Conservation (phyloP, 2,113 vertebrate genomes). For the Halichoeres trimaculatus region DNA sequence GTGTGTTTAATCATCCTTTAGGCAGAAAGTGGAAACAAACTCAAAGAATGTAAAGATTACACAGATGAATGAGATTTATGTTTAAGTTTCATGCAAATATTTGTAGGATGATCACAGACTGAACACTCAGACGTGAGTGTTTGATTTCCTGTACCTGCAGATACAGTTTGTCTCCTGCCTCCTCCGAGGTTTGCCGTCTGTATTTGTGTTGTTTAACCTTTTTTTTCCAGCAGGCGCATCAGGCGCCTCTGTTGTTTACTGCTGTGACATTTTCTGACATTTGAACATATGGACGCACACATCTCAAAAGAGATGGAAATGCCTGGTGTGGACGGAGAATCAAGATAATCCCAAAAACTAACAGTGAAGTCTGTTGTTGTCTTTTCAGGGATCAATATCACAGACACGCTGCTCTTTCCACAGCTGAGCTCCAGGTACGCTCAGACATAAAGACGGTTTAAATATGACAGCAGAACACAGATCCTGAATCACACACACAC, state of each 20-base stretch:
- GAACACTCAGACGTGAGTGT: background rate
- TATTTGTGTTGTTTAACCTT: slow-evolving; percentile 61
- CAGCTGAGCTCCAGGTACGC: slow-evolving; percentile 61
- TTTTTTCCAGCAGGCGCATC: background rate
- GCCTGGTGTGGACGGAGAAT: slow-evolving; percentile 28
- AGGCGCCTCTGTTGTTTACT: slow-evolving; percentile 39
- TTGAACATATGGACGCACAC: slow-evolving; percentile 65
- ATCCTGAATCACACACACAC: slow-evolving; percentile 2
- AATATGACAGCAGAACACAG: background rate
- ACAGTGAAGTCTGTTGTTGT: slow-evolving; percentile 69
- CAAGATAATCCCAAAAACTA: slow-evolving; percentile 70
- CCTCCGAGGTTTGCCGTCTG: slow-evolving; percentile 8
- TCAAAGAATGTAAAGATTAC: background rate
- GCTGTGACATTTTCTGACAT: slow-evolving; percentile 73
- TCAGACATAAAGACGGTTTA: slow-evolving; percentile 7
- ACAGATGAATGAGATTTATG: background rate
- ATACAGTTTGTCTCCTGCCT: slow-evolving; percentile 19
- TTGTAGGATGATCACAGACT: background rate
- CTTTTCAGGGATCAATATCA: slow-evolving; percentile 60
- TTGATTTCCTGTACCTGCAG: slow-evolving; percentile 8
- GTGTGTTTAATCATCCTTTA: background rate
- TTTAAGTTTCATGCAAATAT: background rate
- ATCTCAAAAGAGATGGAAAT: slow-evolving; percentile 46
- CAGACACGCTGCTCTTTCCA: slow-evolving; percentile 49
- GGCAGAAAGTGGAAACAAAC: background rate